These are phyloP conservation scores for Hydra vulgaris DNA, from an alignment of 30 jellyfish, hydroid and myxozoan genomes.

Conservation along the genomic window DNA sequence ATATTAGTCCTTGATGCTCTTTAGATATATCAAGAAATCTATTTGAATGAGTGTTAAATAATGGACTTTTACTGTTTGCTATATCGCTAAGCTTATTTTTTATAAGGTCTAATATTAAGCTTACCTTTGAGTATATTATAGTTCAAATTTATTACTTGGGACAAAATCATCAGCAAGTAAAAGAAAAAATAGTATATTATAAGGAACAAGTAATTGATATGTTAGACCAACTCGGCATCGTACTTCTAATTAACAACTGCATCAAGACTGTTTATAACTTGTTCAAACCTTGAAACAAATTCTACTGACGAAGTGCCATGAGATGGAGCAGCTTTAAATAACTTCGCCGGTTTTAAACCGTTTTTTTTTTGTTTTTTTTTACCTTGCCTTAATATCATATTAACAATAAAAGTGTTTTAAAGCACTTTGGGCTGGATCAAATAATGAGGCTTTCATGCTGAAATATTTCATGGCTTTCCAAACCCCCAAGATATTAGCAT, in stretches of 20 bases:
- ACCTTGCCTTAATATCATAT: too few species aligned
- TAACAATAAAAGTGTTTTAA: too few species aligned
- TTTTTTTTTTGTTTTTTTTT: too few species aligned
- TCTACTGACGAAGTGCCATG: conserved; percentile 17
- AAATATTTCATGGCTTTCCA: conserved; percentile 18
- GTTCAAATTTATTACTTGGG: neutral
- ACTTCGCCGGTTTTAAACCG: conserved; percentile 12
- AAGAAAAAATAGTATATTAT: neutral
- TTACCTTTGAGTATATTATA: neutral
- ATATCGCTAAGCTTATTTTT: neutral
- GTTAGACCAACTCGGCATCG: conserved; percentile 11
- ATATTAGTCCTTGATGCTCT: neutral
- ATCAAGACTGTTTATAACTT: too few species aligned
- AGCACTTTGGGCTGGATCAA: conserved; percentile 24
- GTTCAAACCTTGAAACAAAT: conserved; percentile 16
- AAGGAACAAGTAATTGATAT: conserved; percentile 15
- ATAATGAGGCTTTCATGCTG: conserved; percentile 2
- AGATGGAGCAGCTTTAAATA: conserved; percentile 19
- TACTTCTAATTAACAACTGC: conserved; percentile 2
- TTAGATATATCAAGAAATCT: neutral
- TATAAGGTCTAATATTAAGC: neutral
- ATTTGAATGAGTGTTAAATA: neutral
- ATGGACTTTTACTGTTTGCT: too few species aligned
- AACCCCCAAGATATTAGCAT: conserved; percentile 1
- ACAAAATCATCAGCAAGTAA: conserved; percentile 11